Conservation (phyloP, 2,888 invertebrate species). For the Ceramica pisi region DNA sequence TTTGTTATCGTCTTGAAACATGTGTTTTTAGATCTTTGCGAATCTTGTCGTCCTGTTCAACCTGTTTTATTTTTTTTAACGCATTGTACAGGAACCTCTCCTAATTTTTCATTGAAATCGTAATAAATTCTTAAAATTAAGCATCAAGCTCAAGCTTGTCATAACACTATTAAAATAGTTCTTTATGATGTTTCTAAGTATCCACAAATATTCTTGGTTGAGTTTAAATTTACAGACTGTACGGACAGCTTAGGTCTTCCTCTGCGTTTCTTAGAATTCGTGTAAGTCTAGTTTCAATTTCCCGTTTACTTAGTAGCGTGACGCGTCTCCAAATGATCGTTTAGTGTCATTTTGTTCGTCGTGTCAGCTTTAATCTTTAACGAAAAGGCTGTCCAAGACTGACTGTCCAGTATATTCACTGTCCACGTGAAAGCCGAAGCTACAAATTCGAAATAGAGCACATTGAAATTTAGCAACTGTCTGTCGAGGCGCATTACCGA, state of each 20-base stretch:
- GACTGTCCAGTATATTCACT: constrained; percentile 76
- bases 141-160: constrained; percentile 39
- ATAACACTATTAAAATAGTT: constrained; percentile 47
- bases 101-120: constrained; percentile 25
- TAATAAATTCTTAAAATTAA: constrained; percentile 46
- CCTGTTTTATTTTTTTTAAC: constrained; percentile 6
- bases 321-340: constrained; percentile 50
- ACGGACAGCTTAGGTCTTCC: constrained; percentile 20
- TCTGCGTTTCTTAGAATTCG: constrained; percentile 33
- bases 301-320: constrained; percentile 50
- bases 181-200: constrained; percentile 42
- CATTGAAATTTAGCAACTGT: constrained; percentile 90
- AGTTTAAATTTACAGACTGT: constrained; percentile 33
- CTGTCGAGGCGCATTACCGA: constrained; percentile 86
- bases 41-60: not conserved
- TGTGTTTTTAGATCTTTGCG: constrained; percentile 12
- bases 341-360: constrained; percentile 50
- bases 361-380: constrained; percentile 65
- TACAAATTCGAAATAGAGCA: constrained; percentile 86
- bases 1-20: constrained; percentile 19
- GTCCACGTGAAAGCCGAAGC: constrained; percentile 81
- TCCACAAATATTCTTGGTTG: constrained; percentile 25
- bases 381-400: constrained; percentile 65
- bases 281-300: constrained; percentile 50
- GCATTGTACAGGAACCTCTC: constrained; percentile 6